Conservation (phyloP, 23 tunicate species). For the Clavelina lepadiformis region DNA sequence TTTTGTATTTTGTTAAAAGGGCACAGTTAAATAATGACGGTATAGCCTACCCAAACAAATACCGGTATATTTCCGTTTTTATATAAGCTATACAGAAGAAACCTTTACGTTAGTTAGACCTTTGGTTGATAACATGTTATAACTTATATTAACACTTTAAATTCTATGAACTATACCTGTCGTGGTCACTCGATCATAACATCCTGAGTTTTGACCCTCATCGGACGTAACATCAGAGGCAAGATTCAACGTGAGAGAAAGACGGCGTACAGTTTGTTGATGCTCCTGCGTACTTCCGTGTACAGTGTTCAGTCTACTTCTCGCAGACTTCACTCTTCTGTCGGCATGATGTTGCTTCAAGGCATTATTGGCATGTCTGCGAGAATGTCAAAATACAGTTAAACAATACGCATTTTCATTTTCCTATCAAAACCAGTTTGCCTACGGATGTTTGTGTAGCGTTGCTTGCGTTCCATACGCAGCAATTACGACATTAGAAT, state of each 20-base stretch:
- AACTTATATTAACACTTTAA: no score
- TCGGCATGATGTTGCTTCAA: conserved; percentile 11
- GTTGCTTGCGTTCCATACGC: conserved; percentile 72
- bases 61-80: no score
- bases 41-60: no score
- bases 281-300: neutral
- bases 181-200: conserved; percentile 10
- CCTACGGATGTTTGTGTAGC: conserved; percentile 43
- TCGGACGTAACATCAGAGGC: conserved; percentile 8
- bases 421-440: neutral
- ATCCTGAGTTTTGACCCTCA: neutral
- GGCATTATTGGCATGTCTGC: neutral
- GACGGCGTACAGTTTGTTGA: conserved; percentile 5
- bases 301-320: conserved; percentile 5
- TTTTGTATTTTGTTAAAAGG: no score
- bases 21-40: no score
- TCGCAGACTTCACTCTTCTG: no score
- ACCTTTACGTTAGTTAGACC: no score
- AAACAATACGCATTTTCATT: no score
- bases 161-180: neutral
- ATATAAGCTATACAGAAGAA: no score
- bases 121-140: no score
- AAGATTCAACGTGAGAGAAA: conserved; percentile 9
- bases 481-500: conserved; percentile 56
- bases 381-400: no score